Conservation (phyloP, 2,797 vertebrate species). For the Paguma larvata region DNA sequence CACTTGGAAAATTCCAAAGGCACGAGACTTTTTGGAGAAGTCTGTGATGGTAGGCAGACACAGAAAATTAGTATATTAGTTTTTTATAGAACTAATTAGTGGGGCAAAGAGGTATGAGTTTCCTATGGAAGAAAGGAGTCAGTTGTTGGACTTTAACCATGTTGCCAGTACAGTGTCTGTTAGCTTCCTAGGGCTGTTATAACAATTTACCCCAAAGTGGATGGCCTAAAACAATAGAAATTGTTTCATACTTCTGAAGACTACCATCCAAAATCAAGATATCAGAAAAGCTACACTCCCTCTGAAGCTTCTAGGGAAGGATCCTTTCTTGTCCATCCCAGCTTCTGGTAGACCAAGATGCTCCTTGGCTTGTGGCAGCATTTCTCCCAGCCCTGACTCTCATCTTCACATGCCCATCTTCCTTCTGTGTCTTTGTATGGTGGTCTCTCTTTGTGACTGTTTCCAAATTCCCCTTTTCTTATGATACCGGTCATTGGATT, state of each 20-base stretch:
- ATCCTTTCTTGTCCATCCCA: background rate
- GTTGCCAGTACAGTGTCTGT: background rate
- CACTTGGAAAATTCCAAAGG: background rate
- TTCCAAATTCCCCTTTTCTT: background rate
- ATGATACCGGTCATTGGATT: background rate
- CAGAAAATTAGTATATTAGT: background rate
- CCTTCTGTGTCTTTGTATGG: background rate
- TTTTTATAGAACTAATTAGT: background rate
- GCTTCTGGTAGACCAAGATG: background rate
- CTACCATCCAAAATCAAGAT: background rate
- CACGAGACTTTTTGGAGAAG: background rate
- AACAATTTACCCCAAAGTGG: background rate
- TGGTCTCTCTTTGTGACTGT: background rate
- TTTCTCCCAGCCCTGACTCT: background rate
- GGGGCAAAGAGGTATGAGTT: background rate
- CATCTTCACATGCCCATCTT: background rate
- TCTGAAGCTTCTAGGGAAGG: background rate
- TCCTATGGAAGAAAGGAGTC: background rate
- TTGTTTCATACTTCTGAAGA: background rate
- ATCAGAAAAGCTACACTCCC: background rate
- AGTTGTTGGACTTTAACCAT: background rate
- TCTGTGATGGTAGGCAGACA: background rate
- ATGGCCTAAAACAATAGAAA: background rate
- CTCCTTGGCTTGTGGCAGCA: background rate
- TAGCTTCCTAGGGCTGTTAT: background rate